Conservation (phyloP, 2,888 invertebrate species). For the Microctonus hyperodae region DNA sequence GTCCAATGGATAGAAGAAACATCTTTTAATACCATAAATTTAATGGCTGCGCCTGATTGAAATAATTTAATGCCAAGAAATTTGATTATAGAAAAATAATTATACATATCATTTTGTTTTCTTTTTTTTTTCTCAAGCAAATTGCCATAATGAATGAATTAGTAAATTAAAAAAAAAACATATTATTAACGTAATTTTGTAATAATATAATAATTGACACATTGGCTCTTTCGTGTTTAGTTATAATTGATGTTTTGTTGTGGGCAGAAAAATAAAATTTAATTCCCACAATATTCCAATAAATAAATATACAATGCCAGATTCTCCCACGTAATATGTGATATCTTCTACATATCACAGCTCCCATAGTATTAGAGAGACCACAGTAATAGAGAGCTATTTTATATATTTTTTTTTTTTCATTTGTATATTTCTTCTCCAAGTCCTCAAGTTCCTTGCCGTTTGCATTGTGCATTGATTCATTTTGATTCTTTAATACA, state of each 20-base stretch:
- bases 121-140: neutral
- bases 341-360: neutral
- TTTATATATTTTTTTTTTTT: constrained; percentile 5
- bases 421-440: neutral
- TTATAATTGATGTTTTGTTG: neutral
- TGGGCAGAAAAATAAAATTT: neutral
- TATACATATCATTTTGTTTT: neutral
- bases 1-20: neutral
- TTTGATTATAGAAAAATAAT: neutral
- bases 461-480: neutral
- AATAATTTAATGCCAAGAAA: neutral
- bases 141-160: too few species aligned
- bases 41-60: neutral
- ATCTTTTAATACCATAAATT: constrained; percentile 7
- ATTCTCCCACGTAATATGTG: constrained; percentile 15
- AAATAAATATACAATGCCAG: neutral
- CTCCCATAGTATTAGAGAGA: neutral
- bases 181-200: neutral
- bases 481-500: neutral
- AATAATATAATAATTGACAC: neutral
- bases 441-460: neutral
- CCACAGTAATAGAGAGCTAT: neutral
- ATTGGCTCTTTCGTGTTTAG: neutral
- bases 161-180: neutral
- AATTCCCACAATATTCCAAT: constrained; percentile 2